Evolutionary conservation across 2,113 vertebrate species (phyloP).

Genomic region (Gopherus flavomarginatus): DNA sequence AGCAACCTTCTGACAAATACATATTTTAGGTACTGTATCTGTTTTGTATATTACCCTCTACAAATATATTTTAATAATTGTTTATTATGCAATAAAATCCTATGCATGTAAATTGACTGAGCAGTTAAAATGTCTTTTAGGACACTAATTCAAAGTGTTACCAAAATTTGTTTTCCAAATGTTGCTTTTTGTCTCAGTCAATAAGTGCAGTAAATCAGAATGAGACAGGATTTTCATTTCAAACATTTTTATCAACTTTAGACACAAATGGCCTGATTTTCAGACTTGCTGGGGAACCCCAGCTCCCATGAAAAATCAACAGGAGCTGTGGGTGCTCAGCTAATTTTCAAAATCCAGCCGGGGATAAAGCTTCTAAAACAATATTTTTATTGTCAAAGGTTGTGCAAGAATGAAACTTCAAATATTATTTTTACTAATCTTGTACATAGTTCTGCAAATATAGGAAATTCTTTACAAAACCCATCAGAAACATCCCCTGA

Average conservation of each 20-base stretch:
- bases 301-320: neutral
- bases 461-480: neutral
- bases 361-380: neutral
- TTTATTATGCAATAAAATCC: neutral
- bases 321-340: rapidly evolving
- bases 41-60: neutral
- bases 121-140: neutral
- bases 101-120: neutral
- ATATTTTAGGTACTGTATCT: rapidly evolving
- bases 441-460: neutral
- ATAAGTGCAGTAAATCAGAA: rapidly evolving
- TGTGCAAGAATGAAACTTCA: neutral
- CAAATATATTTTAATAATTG: neutral
- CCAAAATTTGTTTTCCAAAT: neutral
- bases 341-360: too few relatives aligned
- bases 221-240: neutral
- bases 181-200: neutral
- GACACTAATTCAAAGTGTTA: neutral
- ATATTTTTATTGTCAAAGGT: neutral
- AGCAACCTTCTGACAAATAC: neutral
- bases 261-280: rapidly evolving
- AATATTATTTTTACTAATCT: neutral
- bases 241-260: rapidly evolving
- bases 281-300: neutral
- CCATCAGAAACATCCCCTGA: neutral